Evolutionary conservation across 2,113 vertebrate genomes (phyloP).

Genomic region (Anguilla japonica): DNA sequence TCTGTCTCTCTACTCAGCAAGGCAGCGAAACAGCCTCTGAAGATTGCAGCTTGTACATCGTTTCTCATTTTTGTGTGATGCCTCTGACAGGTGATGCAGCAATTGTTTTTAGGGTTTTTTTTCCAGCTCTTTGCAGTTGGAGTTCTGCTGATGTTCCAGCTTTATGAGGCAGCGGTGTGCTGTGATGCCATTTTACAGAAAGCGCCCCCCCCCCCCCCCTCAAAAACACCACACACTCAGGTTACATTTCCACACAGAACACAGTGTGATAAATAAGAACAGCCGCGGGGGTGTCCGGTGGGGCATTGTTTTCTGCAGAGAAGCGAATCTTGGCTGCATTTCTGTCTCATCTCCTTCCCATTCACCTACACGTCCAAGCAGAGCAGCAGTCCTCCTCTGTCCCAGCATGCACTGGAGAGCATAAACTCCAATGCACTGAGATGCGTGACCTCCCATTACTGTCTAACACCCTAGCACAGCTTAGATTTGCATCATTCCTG

Average conservation of each 20-base stretch:
- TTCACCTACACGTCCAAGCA: neutral
- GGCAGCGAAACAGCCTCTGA: neutral
- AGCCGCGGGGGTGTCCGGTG: constrained; percentile 37
- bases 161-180: constrained; percentile 14
- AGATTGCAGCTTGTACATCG: neutral
- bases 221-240: constrained; percentile 15
- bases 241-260: constrained; percentile 1
- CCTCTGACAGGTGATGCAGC: neutral
- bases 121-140: neutral
- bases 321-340: constrained; percentile 14
- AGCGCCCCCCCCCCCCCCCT: constrained; percentile 15
- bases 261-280: constrained; percentile 16
- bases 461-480: neutral
- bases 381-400: constrained; percentile 4
- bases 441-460: neutral
- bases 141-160: neutral
- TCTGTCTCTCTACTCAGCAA: neutral
- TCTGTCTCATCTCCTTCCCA: constrained; percentile 30
- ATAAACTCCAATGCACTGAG: neutral
- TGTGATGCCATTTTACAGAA: constrained; percentile 34
- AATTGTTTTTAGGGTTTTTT: neutral
- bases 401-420: neutral
- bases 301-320: neutral
- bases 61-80: neutral
- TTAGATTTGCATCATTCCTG: neutral